These are phyloP conservation scores for Neopipo cinnamomea DNA, from an alignment of 2,113 vertebrate genomes.

Conservation along the genomic window DNA sequence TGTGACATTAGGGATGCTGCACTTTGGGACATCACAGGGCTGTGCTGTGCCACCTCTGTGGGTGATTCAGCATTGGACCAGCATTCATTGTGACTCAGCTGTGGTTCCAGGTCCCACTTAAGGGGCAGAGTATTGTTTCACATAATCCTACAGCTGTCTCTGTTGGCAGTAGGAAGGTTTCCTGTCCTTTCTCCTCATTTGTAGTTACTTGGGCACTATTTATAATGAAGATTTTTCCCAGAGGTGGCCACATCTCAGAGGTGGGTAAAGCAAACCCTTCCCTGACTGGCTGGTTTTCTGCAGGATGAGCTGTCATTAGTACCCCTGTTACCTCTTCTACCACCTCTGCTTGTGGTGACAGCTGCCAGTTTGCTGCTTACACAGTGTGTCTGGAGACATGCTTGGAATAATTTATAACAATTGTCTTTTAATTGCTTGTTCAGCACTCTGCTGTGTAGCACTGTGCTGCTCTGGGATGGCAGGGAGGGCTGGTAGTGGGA, in stretches of 20 bases:
- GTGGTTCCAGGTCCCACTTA: background rate
- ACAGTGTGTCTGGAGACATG: background rate
- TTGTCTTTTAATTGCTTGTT: constrained; percentile 44
- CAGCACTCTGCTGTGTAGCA: background rate
- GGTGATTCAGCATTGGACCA: background rate
- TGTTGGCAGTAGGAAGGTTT: background rate
- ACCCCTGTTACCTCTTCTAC: background rate
- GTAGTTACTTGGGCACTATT: background rate
- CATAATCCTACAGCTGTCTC: background rate
- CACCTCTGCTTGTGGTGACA: background rate
- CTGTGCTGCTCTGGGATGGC: background rate
- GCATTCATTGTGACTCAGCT: background rate
- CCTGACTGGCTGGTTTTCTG: background rate
- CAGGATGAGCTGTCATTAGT: background rate
- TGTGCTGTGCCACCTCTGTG: background rate
- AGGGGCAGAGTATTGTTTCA: background rate
- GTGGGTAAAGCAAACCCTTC: background rate
- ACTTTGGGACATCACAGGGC: background rate
- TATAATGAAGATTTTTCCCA: background rate
- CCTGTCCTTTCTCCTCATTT: background rate
- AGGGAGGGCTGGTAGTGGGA: background rate
- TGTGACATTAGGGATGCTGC: background rate
- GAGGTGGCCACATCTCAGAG: background rate
- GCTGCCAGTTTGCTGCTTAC: constrained; percentile 1
- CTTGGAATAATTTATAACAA: background rate